Base-by-base conservation (phyloP, 2,888 invertebrate genomes). In the Anticlea derivata region DNA sequence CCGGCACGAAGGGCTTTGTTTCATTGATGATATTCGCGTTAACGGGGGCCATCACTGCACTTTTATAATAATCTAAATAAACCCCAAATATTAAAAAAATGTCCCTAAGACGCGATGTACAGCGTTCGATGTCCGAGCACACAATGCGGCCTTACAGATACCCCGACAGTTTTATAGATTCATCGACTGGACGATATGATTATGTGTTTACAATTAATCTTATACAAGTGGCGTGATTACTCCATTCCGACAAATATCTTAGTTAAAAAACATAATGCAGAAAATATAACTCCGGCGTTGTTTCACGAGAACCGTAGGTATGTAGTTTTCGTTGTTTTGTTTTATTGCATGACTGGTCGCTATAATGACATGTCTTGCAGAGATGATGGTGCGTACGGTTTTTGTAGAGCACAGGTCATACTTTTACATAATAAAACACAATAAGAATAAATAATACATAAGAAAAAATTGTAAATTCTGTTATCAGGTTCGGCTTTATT, bases 11-110 rank as follows among this genome's bases (percentile, higher is more conserved):
- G 47, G 60, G 63, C 61, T 83, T 80, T 55, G 69, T 66, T 38
- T 72, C 82, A 43, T 80, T 82, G n/a, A 83, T 56, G 45, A 80
- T 74, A 55, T 75, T 81, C 33, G 72, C 81, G 65, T 86, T 87
- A 27, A 86, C 77, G 24, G 90, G 88, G 57, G 88, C 84, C 90
- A 89, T 90, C 78, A 80, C 83, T 79, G 53, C 73, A 83, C 77
- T 73, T 52, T 6, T 27, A 11, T 2, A 30, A 45, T 35, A 27
- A 29, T 35, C 12, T 63, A 40, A 29, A 53, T 65, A 61, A 56
- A 47, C 37, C 57, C 55, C 61, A 55, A 54, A 59, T 56, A 52
- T 56, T 55, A 51, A 38, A 64, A 58, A 64, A 62, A 64, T 44
- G 57, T 44, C 55, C 40, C 56, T 57, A 50, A 50, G 52, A 61